These are phyloP conservation scores for Dolichomitus sp. DNA, from an alignment of 2,888 invertebrate species.

Conservation along the genomic window DNA sequence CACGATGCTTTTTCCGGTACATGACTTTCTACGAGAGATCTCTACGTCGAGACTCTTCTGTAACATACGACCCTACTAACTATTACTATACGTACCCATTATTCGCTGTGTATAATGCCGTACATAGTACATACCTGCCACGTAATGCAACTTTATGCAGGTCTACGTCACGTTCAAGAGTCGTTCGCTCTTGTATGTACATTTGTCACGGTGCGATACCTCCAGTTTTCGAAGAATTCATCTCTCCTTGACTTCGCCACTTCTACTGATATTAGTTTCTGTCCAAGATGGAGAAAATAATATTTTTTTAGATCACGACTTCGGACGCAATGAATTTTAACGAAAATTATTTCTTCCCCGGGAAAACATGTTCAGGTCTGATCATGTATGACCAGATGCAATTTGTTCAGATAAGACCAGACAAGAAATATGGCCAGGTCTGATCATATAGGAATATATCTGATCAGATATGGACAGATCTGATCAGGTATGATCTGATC, in stretches of 20 bases:
- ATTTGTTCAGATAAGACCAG: too few relatives aligned
- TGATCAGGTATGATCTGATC: too few relatives aligned
- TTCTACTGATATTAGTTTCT: background rate
- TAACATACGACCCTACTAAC: conserved; percentile 18
- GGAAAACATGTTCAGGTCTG: too few relatives aligned
- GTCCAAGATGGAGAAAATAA: background rate
- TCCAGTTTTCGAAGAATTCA: conserved; percentile 3
- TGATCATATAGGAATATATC: too few relatives aligned
- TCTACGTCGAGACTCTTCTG: conserved; percentile 39
- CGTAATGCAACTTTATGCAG: conserved; percentile 41
- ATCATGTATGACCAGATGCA: too few relatives aligned
- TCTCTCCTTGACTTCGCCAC: background rate
- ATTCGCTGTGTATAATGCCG: background rate
- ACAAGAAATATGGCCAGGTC: too few relatives aligned
- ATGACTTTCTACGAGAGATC: conserved; percentile 55
- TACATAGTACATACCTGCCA: background rate
- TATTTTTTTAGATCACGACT: too few relatives aligned
- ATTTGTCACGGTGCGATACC: conserved; percentile 26
- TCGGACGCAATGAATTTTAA: too few relatives aligned
- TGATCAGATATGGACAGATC: too few relatives aligned
- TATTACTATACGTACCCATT: background rate
- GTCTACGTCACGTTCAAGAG: conserved; percentile 20
- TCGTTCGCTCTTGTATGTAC: background rate
- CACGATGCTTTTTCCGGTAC: conserved; percentile 61
- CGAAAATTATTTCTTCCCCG: too few relatives aligned